These are phyloP conservation scores for Astur gentilis DNA, from an alignment of 2,113 vertebrate species.

Conservation along the genomic window DNA sequence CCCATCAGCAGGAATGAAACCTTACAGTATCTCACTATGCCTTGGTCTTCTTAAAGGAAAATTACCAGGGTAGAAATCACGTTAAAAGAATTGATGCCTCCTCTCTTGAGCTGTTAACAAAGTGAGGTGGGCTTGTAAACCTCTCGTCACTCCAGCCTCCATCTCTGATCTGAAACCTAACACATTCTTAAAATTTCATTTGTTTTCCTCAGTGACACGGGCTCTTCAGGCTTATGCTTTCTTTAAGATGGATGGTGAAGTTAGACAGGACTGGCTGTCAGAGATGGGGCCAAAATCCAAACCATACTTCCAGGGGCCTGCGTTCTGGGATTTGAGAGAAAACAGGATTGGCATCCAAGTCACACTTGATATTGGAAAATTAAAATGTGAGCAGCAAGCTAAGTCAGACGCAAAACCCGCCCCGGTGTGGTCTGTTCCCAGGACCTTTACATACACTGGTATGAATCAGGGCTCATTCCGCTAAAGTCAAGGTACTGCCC, in stretches of 20 bases:
- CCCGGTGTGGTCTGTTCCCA: background rate
- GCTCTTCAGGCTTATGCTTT: background rate
- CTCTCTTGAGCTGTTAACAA: slow-evolving; percentile 8
- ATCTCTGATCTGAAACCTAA: background rate
- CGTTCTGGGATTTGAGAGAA: background rate
- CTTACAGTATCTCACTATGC: background rate
- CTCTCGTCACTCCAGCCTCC: background rate
- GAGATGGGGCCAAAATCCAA: background rate
- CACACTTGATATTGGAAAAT: background rate
- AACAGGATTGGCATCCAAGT: background rate
- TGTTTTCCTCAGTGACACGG: background rate
- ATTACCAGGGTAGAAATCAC: background rate
- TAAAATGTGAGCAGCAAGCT: background rate
- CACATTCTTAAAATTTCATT: background rate
- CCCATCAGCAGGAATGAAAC: background rate
- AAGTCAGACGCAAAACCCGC: background rate
- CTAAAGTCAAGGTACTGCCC: background rate
- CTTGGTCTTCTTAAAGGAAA: slow-evolving; percentile 8
- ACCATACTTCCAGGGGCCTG: background rate
- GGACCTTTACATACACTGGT: background rate
- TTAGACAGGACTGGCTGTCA: background rate
- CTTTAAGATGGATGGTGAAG: background rate
- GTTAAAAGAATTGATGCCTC: background rate
- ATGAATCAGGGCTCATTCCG: background rate
- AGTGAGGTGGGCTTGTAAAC: background rate